Evolutionary conservation across 1,140 invertebrate genomes (phyloP), one percentile per base, ranked within the genome.

Genomic region (Panagrolaimus sp.): DNA sequence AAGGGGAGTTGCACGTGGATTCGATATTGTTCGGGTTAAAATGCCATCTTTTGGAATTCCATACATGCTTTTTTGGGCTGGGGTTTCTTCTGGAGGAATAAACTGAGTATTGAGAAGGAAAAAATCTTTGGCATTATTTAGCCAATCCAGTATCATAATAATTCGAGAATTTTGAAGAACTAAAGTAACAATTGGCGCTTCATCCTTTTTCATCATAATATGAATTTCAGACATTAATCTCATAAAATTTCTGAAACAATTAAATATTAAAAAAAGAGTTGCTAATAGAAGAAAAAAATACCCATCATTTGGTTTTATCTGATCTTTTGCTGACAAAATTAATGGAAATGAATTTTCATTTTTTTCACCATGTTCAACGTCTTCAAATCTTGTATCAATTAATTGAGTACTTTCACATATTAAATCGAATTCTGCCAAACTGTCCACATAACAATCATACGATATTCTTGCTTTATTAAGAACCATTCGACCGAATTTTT

Each of bases 161-260:
- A 97, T 84, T 63, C 94, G 87, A 91, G 97, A 95, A 81, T 95
- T 94, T 83, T 96, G 95, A 3, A 98, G 85, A 21, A 97, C 84
- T 67, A 97, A 89, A 0, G 93, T 96, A 69, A 93, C 70, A n/a
- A 63, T 62, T 5, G 79, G 79, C 17, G 76, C 43, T 68, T 81
- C 79, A 44, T 82, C 78, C 43, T 72, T 71, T 17, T 63, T 68
- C 73, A 81, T 75, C 74, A 80, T 73, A 12, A 81, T 76, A 52
- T 81, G 79, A 3, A 74, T 63, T 70, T 81, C 79, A 24, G 68
- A 72, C 70, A 81, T 76, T 52, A 81, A 43, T 5, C 17, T 65
- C 32, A 32, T 47, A 12, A 32, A 65, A 15, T 67, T 46, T 3
- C 24, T 21, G 7, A 38, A 38, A 38, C 7, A 2, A 38, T n/a